Percentiles rank a stretch among this genome's conserved stretches.
Conservation (phyloP, 1,140 invertebrate species). For the Aphidius ervi region DNA sequence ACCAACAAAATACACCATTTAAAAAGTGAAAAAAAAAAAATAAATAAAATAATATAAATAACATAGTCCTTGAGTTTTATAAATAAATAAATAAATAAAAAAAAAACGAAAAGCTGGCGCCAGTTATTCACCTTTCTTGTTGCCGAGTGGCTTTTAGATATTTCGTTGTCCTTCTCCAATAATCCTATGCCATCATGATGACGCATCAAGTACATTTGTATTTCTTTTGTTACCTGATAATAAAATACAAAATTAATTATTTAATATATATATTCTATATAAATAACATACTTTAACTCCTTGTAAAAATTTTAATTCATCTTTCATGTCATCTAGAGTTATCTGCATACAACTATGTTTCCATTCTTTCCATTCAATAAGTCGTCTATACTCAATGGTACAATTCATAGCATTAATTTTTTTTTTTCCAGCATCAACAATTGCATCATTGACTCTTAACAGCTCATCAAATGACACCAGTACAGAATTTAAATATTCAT, state of each 20-base stretch:
- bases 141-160: constrained; percentile 23
- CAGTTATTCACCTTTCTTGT: constrained; percentile 23
- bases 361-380: constrained; percentile 60
- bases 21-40: not conserved
- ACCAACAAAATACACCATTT: not conserved
- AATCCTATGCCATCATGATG: constrained; percentile 11
- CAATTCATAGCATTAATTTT: constrained; percentile 54
- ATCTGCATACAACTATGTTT: constrained; percentile 58
- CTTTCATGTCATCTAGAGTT: constrained; percentile 56
- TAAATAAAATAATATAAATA: not conserved
- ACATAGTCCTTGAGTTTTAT: not conserved
- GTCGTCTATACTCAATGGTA: constrained; percentile 50
- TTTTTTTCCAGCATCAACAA: constrained; percentile 53
- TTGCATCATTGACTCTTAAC: constrained; percentile 57
- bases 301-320: constrained; percentile 55
- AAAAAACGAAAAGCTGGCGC: constrained; percentile 4
- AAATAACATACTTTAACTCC: constrained; percentile 53
- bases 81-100: not conserved
- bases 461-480: constrained; percentile 57
- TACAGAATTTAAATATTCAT: constrained; percentile 57
- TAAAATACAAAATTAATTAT: constrained; percentile 3
- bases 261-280: not conserved
- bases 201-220: constrained; percentile 56
- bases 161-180: constrained; percentile 23
- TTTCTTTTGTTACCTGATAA: constrained; percentile 54